phyloP scores from a whole-genome alignment of 2,888 invertebrate species.

The Blastobasis adustella region DNA sequence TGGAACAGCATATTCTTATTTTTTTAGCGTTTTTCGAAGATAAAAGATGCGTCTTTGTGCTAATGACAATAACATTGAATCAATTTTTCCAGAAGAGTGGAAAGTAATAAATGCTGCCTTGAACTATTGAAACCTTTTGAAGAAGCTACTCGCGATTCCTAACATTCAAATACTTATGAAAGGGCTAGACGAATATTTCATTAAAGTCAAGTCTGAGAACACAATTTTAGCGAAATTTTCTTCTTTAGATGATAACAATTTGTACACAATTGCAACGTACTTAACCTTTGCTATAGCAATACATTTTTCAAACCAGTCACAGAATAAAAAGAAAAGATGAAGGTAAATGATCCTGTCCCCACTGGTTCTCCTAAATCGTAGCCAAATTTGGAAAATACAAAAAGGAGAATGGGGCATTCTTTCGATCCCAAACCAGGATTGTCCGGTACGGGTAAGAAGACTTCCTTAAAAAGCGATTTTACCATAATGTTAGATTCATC shows the following conservation, averaged over 20 bases:
- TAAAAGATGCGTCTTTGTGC: constrained; percentile 19
- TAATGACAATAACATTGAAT: constrained; percentile 10
- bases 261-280: not conserved
- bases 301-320: not conserved
- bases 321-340: not conserved
- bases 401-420: no score
- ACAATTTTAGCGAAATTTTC: not conserved
- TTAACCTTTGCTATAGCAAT: not conserved
- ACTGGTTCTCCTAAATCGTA: no score
- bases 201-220: not conserved
- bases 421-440: no score
- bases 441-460: no score
- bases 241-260: not conserved
- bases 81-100: not conserved
- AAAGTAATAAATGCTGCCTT: not conserved
- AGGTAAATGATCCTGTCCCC: no score
- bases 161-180: not conserved
- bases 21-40: constrained; percentile 19
- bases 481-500: not conserved
- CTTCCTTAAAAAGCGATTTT: not conserved
- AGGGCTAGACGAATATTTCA: not conserved
- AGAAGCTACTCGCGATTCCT: not conserved
- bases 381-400: no score
- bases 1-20: constrained; percentile 25
- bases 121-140: not conserved